Conservation (phyloP, 2,888 invertebrate species). For the Hirtodrosophila cameraria region DNA sequence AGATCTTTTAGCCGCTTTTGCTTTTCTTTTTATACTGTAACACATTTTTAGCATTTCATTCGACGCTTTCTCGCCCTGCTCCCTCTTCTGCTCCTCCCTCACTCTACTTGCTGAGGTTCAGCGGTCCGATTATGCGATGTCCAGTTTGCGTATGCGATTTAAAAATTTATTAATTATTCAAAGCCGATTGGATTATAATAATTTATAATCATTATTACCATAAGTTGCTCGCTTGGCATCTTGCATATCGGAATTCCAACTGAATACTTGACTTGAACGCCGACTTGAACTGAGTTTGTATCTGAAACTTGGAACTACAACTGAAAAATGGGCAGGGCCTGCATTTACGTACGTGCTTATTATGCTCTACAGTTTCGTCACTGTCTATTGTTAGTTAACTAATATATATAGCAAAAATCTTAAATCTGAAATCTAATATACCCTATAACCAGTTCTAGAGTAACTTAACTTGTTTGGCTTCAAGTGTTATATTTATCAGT, state of each 20-base stretch:
- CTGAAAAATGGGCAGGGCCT: conserved; percentile 17
- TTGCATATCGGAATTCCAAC: conserved; percentile 17
- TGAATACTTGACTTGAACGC: conserved; percentile 10
- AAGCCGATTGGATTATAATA: conserved; percentile 85
- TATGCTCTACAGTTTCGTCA: not conserved
- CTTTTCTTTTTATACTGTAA: conserved; percentile 59
- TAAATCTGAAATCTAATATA: no score
- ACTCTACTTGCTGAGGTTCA: conserved; percentile 37
- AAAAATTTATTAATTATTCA: conserved; percentile 84
- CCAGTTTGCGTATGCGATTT: conserved; percentile 62
- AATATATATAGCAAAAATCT: no score
- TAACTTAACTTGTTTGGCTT: no score
- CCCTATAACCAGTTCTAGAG: no score
- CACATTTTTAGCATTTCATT: conserved; percentile 75
- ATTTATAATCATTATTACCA: conserved; percentile 83
- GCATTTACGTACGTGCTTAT: conserved; percentile 5
- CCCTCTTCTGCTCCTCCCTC: not conserved
- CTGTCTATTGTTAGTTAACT: no score
- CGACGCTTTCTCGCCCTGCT: conserved; percentile 59
- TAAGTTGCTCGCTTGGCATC: conserved; percentile 56
- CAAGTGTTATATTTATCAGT: no score
- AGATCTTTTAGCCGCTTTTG: conserved; percentile 53
- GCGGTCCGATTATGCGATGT: conserved; percentile 65
- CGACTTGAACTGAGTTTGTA: conserved; percentile 5
- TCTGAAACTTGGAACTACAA: conserved; percentile 9